Evolutionary conservation across 2,888 invertebrate genomes (phyloP).

Genomic region (Nephrotoma appendiculata): DNA sequence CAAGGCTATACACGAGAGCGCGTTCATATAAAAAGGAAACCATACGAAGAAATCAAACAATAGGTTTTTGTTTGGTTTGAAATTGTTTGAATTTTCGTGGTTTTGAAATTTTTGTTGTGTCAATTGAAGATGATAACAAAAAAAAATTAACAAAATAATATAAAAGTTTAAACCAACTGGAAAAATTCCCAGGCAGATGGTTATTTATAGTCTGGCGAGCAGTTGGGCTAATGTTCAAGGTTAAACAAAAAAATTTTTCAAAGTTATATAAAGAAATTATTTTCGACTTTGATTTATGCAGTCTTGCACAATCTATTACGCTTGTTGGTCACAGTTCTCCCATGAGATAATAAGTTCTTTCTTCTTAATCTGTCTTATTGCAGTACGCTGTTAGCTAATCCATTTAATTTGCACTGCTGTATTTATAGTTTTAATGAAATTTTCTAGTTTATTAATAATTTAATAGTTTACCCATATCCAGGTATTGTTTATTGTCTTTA

Average conservation of each 20-base stretch:
- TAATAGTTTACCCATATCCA: no score
- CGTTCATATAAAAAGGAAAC: neutral
- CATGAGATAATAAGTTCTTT: no score
- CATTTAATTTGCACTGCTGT: no score
- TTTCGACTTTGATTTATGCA: no score
- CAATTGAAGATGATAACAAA: neutral
- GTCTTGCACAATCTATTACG: no score
- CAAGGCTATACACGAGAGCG: neutral
- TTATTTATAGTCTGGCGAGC: neutral
- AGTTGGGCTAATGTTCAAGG: neutral
- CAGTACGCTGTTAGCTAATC: no score
- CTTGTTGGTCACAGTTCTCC: no score
- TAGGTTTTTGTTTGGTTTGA: neutral
- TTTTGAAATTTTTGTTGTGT: neutral
- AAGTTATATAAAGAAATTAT: no score
- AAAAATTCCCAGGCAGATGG: neutral
- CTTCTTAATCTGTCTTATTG: no score
- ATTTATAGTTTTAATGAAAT: no score
- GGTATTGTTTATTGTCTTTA: no score
- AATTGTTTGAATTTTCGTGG: neutral
- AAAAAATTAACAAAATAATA: neutral
- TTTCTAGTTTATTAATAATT: no score
- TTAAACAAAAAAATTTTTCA: neutral
- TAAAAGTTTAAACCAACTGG: neutral
- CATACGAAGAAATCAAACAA: neutral